A percentile compares a stretch with the other conserved stretches of the same genome.
Evolutionary conservation across 2,113 vertebrate species (phyloP).

Genomic region (Nanorana parkeri): DNA sequence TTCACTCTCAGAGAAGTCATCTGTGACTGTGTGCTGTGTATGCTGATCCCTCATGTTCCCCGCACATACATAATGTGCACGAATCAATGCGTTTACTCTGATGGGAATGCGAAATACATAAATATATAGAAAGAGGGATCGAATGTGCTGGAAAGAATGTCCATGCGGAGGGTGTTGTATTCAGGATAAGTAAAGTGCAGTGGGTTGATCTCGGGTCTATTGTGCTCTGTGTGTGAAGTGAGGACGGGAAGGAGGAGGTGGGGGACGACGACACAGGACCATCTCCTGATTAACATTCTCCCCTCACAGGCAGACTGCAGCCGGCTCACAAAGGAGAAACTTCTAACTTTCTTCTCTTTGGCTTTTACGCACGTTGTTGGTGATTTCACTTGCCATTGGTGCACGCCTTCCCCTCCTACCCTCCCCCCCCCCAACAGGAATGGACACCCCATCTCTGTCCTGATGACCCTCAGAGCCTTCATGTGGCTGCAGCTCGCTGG

Average conservation of each 20-base stretch:
- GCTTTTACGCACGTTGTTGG: background rate
- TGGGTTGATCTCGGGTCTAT: too few species aligned
- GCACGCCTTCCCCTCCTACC: background rate
- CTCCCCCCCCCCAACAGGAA: slow-evolving; percentile 3
- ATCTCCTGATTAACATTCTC: slow-evolving; percentile 40
- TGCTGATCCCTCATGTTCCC: too few species aligned
- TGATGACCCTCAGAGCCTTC: background rate
- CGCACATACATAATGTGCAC: too few species aligned
- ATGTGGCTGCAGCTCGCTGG: background rate
- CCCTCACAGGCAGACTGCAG: slow-evolving; percentile 1
- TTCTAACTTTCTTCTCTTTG: background rate
- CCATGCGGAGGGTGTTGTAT: too few species aligned
- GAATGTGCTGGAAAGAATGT: too few species aligned
- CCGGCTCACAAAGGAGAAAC: slow-evolving; percentile 19
- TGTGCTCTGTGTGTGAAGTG: too few species aligned
- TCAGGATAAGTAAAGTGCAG: too few species aligned
- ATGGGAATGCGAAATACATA: too few species aligned
- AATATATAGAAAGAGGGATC: too few species aligned
- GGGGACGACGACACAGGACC: background rate
- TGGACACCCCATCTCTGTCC: background rate
- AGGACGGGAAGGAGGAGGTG: background rate
- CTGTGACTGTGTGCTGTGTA: too few species aligned
- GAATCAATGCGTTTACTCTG: too few species aligned
- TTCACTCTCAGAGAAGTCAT: too few species aligned
- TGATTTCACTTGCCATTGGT: background rate